Percentiles rank a stretch among this genome's conserved stretches.
Evolutionary conservation across 2,888 invertebrate genomes (phyloP).

Genomic region (Parnassius glacialis): DNA sequence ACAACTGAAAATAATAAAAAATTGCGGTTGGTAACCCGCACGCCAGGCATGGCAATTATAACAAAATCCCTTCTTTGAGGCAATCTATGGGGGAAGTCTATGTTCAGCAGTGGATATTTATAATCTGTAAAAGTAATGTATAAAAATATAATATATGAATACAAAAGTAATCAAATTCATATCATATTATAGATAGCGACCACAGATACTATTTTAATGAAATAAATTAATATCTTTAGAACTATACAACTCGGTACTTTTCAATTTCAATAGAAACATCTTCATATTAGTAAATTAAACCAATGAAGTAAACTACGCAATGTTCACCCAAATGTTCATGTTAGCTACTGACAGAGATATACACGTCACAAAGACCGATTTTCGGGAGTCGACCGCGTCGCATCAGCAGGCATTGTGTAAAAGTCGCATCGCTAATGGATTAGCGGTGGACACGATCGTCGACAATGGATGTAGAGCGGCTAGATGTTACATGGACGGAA

Average conservation of each 20-base stretch:
- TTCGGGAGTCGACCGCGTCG: slow-evolving; percentile 38
- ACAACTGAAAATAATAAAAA: no score
- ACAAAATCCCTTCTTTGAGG: no score
- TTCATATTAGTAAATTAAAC: slow-evolving; percentile 6
- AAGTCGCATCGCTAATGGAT: slow-evolving; percentile 73
- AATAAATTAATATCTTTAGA: background rate
- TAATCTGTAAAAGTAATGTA: no score
- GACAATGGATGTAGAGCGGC: slow-evolving; percentile 39
- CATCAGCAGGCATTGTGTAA: slow-evolving; percentile 59
- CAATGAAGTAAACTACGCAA: background rate
- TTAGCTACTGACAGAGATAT: slow-evolving; percentile 10
- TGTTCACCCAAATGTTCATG: background rate
- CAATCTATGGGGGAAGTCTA: no score
- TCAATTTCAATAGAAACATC: background rate
- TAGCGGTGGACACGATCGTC: slow-evolving; percentile 51
- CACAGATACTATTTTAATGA: no score
- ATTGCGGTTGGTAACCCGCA: no score
- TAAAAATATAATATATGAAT: no score
- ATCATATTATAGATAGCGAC: no score
- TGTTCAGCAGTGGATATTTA: no score
- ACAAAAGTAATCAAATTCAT: no score
- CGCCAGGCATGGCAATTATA: no score
- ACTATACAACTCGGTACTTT: background rate
- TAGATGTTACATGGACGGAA: slow-evolving; percentile 44
- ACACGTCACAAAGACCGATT: slow-evolving; percentile 39